These are phyloP conservation scores for Novumbra hubbsi DNA, from an alignment of 2,797 vertebrate species.

Conservation along the genomic window DNA sequence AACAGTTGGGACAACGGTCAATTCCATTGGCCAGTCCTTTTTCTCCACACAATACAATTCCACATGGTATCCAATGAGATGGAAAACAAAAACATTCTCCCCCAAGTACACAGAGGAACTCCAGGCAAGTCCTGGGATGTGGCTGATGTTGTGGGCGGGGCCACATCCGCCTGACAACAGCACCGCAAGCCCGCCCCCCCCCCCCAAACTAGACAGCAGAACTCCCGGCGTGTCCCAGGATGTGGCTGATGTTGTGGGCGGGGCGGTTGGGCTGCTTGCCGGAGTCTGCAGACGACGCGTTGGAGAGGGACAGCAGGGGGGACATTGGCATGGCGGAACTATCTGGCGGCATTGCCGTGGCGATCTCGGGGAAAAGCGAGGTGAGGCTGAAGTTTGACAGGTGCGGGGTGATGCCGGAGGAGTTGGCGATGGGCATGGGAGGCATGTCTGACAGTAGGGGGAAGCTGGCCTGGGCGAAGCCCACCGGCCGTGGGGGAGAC, in stretches of 20 bases:
- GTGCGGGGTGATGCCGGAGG: slow-evolving; percentile 85
- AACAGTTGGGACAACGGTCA: not conserved
- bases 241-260: slow-evolving; percentile 99
- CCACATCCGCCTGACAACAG: not conserved
- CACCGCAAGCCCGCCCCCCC: not conserved
- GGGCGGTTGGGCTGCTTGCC: slow-evolving; percentile 95
- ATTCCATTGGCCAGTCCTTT: not conserved
- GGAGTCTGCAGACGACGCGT: slow-evolving; percentile 89
- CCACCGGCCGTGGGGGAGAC: slow-evolving; percentile 93
- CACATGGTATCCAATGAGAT: not conserved
- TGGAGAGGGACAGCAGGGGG: slow-evolving; percentile 91
- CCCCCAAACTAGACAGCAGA: slow-evolving; percentile 80
- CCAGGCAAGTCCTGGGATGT: too few species aligned
- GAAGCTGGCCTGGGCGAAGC: slow-evolving; percentile 94
- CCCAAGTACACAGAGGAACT: too few species aligned
- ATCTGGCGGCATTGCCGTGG: slow-evolving; percentile 91
- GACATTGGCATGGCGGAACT: slow-evolving; percentile 94
- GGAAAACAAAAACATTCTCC: not conserved
- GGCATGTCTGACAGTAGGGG: slow-evolving; percentile 97
- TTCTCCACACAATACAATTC: not conserved
- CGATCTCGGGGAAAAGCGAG: slow-evolving; percentile 96
- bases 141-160: too few species aligned
- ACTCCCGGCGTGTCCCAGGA: slow-evolving; percentile 96
- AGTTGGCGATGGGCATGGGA: slow-evolving; percentile 92
- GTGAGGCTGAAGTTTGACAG: slow-evolving; percentile 97